Base-by-base conservation (phyloP, 2,113 vertebrate species). In the Ophiodon elongatus region DNA sequence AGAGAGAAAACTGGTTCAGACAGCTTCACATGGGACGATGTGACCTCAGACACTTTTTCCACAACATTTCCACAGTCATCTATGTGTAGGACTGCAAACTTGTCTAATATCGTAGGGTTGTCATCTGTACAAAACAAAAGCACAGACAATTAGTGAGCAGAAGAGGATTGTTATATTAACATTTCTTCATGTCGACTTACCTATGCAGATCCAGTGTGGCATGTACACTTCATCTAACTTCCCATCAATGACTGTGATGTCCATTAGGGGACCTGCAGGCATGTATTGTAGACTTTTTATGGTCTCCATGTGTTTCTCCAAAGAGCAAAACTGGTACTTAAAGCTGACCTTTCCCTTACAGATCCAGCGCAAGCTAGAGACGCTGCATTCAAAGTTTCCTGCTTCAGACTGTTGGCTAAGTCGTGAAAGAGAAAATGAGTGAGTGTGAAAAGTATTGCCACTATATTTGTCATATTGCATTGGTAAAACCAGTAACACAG, bases 141-240 rank as follows among this genome's bases (percentile, higher is more conserved):
- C 29, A 59, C 25, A 74, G 6, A 39, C 2, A 64, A 37, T 41
- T 15, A 70, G 17, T 41, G 41, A 66, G 41, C 19, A 43, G 17
- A 71, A 31, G 8, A 10, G 0, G 2, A 25, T 0, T 41, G 23
- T 39, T 0, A 21, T 56, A 10, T 64, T 14, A 3, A 9, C 0
- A 35, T 23, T 27, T 11, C 19, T 23, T 33, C 19, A 56, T 54
- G 47, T 47, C 25, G 13, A 52, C 79, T 70, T 25, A 90, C 88
- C 69, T 1, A 77, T 65, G 71, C 65, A 79, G 78, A 88, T 66
- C 85, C 82, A 85, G 76, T 90, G 88, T 1, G 79, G 88, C 47
- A 90, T 35, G 33, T 74, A 6, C 14, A 90, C 85, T 64, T 66
- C 76, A 31, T 57, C 35, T 0, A 90, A n/a, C 72, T 47, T 63